These are phyloP conservation scores for Bruchidius siliquastri DNA, from an alignment of 2,888 invertebrate genomes.

Conservation along the genomic window DNA sequence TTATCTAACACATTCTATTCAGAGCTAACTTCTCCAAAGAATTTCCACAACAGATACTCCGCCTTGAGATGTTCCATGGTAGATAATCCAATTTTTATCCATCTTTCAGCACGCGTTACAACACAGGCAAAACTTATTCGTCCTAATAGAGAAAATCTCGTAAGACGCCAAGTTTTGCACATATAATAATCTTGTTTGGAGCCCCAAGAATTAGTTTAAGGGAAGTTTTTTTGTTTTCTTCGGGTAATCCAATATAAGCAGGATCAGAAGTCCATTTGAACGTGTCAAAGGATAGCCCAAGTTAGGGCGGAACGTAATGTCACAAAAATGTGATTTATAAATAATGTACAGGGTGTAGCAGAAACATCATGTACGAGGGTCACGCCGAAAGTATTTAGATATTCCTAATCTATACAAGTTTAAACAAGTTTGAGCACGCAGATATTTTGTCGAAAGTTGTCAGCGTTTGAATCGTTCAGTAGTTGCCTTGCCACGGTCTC, in stretches of 20 bases:
- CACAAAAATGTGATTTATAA: neutral
- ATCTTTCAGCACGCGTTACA: neutral
- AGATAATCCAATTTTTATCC: neutral
- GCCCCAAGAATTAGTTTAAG: neutral
- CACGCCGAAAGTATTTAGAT: too few species aligned
- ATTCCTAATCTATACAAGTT: too few species aligned
- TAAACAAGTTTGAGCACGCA: too few species aligned
- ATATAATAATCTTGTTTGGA: neutral
- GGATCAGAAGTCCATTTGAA: neutral
- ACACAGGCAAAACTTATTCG: neutral
- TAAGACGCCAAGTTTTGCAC: neutral
- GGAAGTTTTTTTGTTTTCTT: neutral
- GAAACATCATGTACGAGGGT: too few species aligned
- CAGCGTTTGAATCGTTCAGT: too few species aligned
- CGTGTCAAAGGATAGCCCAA: neutral
- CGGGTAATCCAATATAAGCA: neutral
- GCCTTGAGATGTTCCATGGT: neutral
- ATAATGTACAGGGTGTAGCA: neutral
- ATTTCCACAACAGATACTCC: too few species aligned
- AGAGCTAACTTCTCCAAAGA: too few species aligned
- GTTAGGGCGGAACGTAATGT: neutral
- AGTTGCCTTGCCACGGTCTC: too few species aligned
- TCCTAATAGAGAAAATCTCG: neutral
- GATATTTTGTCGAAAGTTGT: too few species aligned
- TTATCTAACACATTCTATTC: too few species aligned